Evolutionary conservation across 2,797 vertebrate species (phyloP).

Genomic region (Carapus acus): DNA sequence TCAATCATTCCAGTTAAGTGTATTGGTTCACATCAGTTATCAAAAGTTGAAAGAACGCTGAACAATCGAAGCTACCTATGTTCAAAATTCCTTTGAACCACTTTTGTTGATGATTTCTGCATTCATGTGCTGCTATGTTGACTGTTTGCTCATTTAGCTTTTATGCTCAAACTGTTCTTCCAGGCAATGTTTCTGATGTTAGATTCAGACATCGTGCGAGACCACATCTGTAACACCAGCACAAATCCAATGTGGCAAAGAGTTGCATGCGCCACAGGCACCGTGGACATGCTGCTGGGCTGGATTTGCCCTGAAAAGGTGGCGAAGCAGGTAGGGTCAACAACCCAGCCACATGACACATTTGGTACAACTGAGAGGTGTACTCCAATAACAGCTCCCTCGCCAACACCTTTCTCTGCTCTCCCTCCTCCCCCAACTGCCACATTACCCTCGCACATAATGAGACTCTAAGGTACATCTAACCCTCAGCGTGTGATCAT

Average conservation of each 20-base stretch:
- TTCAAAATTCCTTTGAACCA: no score
- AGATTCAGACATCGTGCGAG: conserved; percentile 33
- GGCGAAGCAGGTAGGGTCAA: conserved; percentile 62
- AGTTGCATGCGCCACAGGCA: conserved; percentile 46
- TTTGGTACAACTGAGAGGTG: no score
- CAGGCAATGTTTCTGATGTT: conserved; percentile 61
- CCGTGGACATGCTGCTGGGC: conserved; percentile 49
- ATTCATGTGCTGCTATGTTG: no score
- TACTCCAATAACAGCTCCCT: not conserved
- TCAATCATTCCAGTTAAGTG: no score
- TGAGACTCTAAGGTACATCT: conserved; percentile 15
- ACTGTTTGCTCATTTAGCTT: not conserved
- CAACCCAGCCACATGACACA: no score
- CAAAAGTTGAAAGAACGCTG: no score
- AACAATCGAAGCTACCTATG: no score
- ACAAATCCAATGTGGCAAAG: conserved; percentile 25
- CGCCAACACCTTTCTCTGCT: conserved; percentile 1
- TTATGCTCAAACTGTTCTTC: not conserved
- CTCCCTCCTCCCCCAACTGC: conserved; percentile 9
- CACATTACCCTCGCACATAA: conserved; percentile 14
- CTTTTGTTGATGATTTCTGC: no score
- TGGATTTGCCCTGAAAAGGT: conserved; percentile 55
- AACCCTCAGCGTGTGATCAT: conserved; percentile 26
- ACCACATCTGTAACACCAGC: conserved; percentile 56
- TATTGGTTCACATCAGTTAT: no score